Evolutionary conservation across 2,113 vertebrate species (phyloP).

Genomic region (Herpetotheres cachinnans): DNA sequence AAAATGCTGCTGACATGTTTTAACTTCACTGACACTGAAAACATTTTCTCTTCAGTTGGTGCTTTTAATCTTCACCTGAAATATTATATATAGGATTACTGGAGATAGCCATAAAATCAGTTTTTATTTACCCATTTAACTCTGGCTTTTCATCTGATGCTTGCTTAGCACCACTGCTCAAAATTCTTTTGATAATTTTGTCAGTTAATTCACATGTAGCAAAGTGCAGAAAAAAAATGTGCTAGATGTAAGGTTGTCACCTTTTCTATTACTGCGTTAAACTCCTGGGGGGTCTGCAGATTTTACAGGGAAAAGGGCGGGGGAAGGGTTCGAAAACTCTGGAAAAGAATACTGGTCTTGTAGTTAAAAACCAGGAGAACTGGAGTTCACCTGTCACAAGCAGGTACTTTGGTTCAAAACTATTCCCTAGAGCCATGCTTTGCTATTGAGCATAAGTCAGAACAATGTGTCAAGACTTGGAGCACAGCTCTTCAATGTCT

Average conservation of each 20-base stretch:
- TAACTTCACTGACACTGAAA: slow-evolving; percentile 64
- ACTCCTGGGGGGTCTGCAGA: neutral
- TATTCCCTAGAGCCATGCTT: slow-evolving; percentile 46
- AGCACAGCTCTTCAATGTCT: slow-evolving; percentile 62
- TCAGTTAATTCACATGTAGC: slow-evolving; percentile 49
- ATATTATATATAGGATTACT: neutral
- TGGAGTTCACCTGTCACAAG: slow-evolving; percentile 72
- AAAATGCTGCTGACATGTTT: slow-evolving; percentile 55
- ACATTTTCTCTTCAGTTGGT: slow-evolving; percentile 37
- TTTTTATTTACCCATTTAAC: slow-evolving; percentile 23
- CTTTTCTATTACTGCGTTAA: slow-evolving; percentile 25
- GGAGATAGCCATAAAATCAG: neutral
- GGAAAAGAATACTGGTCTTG: slow-evolving; percentile 64
- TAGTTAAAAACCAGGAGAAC: slow-evolving; percentile 53
- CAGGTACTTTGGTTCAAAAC: slow-evolving; percentile 67
- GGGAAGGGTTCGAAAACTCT: slow-evolving; percentile 9
- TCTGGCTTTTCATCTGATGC: neutral
- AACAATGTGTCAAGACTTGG: slow-evolving; percentile 57
- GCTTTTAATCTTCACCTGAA: slow-evolving; percentile 48
- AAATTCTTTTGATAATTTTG: slow-evolving; percentile 1
- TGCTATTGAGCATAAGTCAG: slow-evolving; percentile 62
- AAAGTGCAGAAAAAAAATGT: slow-evolving; percentile 10
- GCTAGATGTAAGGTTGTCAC: slow-evolving; percentile 35
- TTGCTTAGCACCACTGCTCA: neutral
- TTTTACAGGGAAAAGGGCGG: neutral